phyloP scores from a whole-genome alignment of 2,888 invertebrate species.

The Prenolepis imparis region DNA sequence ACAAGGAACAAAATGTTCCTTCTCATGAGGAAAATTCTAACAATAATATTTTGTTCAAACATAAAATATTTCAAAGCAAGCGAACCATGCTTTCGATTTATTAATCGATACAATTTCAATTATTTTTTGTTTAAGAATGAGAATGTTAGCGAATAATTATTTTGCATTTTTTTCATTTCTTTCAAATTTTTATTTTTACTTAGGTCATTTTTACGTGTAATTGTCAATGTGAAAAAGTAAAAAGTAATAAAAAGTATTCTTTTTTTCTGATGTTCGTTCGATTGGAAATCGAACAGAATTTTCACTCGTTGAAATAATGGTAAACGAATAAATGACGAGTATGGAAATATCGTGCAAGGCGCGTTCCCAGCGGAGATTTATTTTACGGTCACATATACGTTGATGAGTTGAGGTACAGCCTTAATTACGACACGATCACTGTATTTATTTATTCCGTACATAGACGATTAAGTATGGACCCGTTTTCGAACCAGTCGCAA shows the following conservation, averaged over 20 bases:
- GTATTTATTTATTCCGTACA: slow-evolving; percentile 58
- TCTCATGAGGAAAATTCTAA: background rate
- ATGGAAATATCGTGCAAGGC: slow-evolving; percentile 47
- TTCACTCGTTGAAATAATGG: slow-evolving; percentile 39
- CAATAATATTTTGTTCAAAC: background rate
- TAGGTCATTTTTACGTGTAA: slow-evolving; percentile 13
- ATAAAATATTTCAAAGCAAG: background rate
- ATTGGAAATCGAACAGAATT: slow-evolving; percentile 22
- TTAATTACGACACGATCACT: slow-evolving; percentile 57
- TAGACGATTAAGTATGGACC: slow-evolving; percentile 76
- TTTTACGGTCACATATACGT: slow-evolving; percentile 44
- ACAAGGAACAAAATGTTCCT: background rate
- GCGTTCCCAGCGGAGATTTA: slow-evolving; percentile 45
- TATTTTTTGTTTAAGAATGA: background rate
- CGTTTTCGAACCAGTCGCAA: slow-evolving; percentile 79
- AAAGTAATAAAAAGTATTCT: background rate
- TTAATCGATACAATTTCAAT: background rate
- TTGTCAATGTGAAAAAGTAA: slow-evolving; percentile 10
- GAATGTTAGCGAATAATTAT: background rate
- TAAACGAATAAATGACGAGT: slow-evolving; percentile 29
- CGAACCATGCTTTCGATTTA: slow-evolving; percentile 27
- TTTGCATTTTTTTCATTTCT: background rate
- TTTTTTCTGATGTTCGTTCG: background rate
- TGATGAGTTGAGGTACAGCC: slow-evolving; percentile 41
- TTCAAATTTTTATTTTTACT: background rate